Percentiles rank a stretch among this genome's conserved stretches.
Evolutionary conservation across 2,113 vertebrate genomes (phyloP).

Genomic region (Egretta garzetta): DNA sequence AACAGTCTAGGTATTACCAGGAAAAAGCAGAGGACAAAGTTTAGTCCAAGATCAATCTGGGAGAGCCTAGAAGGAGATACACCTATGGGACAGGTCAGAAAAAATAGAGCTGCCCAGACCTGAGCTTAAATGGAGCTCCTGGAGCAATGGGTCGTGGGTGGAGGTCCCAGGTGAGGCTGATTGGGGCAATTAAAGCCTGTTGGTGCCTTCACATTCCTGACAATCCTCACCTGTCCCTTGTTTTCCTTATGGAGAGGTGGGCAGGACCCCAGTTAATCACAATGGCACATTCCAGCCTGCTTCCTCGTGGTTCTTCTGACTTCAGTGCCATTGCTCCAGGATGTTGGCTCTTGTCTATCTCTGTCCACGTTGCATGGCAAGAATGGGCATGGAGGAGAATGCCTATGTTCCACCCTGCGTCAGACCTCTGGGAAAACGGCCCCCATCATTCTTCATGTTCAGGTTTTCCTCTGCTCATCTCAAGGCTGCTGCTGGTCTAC

Average conservation of each 20-base stretch:
- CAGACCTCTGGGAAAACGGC: neutral
- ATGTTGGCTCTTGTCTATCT: neutral
- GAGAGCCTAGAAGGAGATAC: fast-evolving
- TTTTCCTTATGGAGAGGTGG: neutral
- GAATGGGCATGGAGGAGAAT: neutral
- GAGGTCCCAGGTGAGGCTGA: neutral
- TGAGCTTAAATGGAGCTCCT: neutral
- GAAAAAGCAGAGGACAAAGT: neutral
- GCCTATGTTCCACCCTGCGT: neutral
- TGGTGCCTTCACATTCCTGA: neutral
- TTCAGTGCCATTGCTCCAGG: fast-evolving
- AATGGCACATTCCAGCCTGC: fast-evolving
- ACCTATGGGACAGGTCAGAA: neutral
- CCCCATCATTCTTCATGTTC: neutral
- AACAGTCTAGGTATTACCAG: neutral
- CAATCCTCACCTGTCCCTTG: neutral
- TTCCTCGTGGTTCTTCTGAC: neutral
- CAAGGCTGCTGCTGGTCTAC: neutral
- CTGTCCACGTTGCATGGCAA: neutral
- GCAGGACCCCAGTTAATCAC: neutral
- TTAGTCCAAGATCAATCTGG: neutral
- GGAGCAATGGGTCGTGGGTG: neutral
- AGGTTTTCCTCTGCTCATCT: neutral
- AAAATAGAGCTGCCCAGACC: too few relatives aligned
- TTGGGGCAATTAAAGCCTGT: neutral